phyloP scores from a whole-genome alignment of 2,888 invertebrate species.

The Apoda limacodes region DNA sequence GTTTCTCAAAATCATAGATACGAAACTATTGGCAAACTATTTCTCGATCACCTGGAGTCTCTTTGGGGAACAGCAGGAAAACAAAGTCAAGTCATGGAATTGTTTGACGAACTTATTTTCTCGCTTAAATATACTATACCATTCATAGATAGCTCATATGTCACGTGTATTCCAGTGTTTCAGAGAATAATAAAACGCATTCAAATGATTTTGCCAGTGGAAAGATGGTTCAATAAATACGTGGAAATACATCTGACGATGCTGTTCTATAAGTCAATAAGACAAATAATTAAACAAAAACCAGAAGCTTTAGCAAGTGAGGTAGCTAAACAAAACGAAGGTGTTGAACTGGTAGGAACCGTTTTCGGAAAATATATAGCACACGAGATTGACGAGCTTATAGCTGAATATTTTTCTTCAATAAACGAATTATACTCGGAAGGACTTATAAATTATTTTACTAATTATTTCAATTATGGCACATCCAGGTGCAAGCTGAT shows the following conservation, averaged over 20 bases:
- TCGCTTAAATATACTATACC: slow-evolving; percentile 30
- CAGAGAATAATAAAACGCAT: slow-evolving; percentile 27
- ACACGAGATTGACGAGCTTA: slow-evolving; percentile 28
- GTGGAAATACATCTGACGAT: slow-evolving; percentile 33
- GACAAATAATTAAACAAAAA: slow-evolving; percentile 25
- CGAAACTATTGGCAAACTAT: slow-evolving; percentile 24
- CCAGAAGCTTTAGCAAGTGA: slow-evolving; percentile 28
- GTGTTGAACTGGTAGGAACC: slow-evolving; percentile 29
- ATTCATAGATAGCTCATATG: slow-evolving; percentile 28
- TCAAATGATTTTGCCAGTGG: slow-evolving; percentile 28
- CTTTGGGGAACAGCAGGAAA: slow-evolving; percentile 12
- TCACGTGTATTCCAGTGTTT: slow-evolving; percentile 30
- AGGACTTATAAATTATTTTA: too few species aligned
- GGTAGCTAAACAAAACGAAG: slow-evolving; percentile 23
- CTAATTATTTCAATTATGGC: too few species aligned
- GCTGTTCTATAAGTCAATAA: slow-evolving; percentile 35
- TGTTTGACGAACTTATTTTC: slow-evolving; percentile 23
- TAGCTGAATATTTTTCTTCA: slow-evolving; percentile 29
- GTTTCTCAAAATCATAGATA: slow-evolving; percentile 24
- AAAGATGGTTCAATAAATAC: slow-evolving; percentile 28
- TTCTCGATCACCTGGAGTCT: slow-evolving; percentile 26
- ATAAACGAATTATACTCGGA: slow-evolving; percentile 33
- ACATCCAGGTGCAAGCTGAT: too few species aligned
- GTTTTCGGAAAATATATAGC: slow-evolving; percentile 32
- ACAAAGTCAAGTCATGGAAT: slow-evolving; percentile 5